Percentiles rank a stretch among this genome's conserved stretches.
Evolutionary conservation across 2,888 invertebrate species (phyloP).

Genomic region (Epistrophella euchroma): DNA sequence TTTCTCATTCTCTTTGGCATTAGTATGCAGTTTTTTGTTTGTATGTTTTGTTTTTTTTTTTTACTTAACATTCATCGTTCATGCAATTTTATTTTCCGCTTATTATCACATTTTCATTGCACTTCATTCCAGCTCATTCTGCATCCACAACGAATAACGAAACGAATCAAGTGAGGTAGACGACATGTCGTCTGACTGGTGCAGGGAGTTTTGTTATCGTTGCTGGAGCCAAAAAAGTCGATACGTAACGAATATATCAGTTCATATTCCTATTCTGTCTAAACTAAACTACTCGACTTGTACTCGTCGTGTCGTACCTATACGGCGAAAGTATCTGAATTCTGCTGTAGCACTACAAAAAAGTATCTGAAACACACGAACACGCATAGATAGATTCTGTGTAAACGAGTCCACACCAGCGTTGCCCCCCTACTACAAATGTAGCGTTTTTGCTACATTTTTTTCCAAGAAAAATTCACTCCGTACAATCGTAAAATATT

Average conservation of each 20-base stretch:
- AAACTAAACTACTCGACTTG: constrained; percentile 8
- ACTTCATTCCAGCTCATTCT: constrained; percentile 50
- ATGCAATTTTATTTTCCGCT: constrained; percentile 70
- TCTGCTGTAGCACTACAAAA: constrained; percentile 5
- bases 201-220: background rate
- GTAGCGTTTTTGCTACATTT: no score
- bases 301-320: background rate
- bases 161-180: constrained; percentile 40
- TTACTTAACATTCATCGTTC: constrained; percentile 28
- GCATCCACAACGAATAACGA: constrained; percentile 26
- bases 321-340: constrained; percentile 43
- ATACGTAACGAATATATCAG: constrained; percentile 33
- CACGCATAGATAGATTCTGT: constrained; percentile 49
- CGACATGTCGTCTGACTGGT: constrained; percentile 61
- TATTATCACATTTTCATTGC: constrained; percentile 68
- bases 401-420: background rate
- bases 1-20: constrained; percentile 40
- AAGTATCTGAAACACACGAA: constrained; percentile 1
- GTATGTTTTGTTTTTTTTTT: background rate
- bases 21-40: constrained; percentile 42
- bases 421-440: no score
- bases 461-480: no score
- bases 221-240: constrained; percentile 18
- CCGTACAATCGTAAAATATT: no score
- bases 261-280: constrained; percentile 2